phyloP scores from a whole-genome alignment of 2,888 invertebrate genomes.

The Stenoptilia bipunctidactyla region DNA sequence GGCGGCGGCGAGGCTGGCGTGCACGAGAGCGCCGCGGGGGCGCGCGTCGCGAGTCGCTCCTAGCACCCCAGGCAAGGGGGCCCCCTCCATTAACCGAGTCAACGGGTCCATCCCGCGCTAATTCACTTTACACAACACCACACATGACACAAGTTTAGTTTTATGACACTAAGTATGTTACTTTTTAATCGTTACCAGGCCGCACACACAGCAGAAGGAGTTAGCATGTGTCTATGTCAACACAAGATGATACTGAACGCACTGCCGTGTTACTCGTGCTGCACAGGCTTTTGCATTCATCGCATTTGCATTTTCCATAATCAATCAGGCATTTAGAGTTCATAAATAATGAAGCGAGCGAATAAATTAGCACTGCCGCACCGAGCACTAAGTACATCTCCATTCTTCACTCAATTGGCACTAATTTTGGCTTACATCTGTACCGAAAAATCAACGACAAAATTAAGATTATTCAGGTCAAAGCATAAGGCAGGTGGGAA shows the following conservation, averaged over 20 bases:
- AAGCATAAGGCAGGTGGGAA: background rate
- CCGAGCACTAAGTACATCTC: constrained; percentile 55
- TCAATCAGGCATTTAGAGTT: constrained; percentile 47
- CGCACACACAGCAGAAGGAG: background rate
- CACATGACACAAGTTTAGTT: background rate
- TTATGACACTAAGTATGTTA: too few relatives aligned
- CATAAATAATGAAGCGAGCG: constrained; percentile 34
- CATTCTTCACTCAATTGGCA: constrained; percentile 25
- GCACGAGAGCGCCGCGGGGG: constrained; percentile 80
- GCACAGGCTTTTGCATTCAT: constrained; percentile 45
- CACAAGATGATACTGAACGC: constrained; percentile 40
- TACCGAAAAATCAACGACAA: background rate
- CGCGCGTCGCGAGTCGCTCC: constrained; percentile 68
- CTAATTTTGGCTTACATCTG: constrained; percentile 20
- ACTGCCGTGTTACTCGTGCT: constrained; percentile 23
- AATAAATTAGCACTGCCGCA: constrained; percentile 51
- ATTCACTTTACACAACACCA: constrained; percentile 15
- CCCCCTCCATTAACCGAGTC: constrained; percentile 84
- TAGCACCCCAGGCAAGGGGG: constrained; percentile 73
- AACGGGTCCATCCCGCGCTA: constrained; percentile 81
- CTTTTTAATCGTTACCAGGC: too few relatives aligned
- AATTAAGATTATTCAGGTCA: background rate
- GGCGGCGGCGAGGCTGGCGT: constrained; percentile 81
- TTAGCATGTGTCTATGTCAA: constrained; percentile 20
- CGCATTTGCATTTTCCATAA: constrained; percentile 44